Conservation (phyloP, 2,888 invertebrate species). For the Dryadula phaetusa region DNA sequence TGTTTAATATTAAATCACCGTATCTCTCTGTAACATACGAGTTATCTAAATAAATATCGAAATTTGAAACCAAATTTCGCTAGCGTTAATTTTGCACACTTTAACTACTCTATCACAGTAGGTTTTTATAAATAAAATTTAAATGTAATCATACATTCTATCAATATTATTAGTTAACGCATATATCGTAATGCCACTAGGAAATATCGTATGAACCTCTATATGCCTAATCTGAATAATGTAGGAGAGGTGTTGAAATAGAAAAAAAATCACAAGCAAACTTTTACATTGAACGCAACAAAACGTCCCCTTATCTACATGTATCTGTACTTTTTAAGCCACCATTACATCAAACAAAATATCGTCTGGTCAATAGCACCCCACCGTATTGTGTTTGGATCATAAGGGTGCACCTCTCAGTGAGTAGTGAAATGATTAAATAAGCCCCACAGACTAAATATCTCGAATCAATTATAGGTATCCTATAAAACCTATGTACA, state of each 20-base stretch:
- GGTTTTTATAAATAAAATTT: background rate
- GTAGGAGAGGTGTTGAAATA: background rate
- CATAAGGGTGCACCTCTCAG: slow-evolving; percentile 32
- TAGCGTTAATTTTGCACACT: too few species aligned
- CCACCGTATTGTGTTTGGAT: slow-evolving; percentile 32
- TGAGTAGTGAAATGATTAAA: slow-evolving; percentile 35
- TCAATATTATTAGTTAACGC: background rate
- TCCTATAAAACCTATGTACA: slow-evolving; percentile 12
- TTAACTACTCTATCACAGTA: background rate
- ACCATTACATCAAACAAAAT: slow-evolving; percentile 34
- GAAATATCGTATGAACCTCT: background rate
- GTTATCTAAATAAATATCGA: too few species aligned
- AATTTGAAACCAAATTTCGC: too few species aligned
- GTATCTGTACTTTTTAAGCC: slow-evolving; percentile 1
- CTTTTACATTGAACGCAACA: slow-evolving; percentile 1
- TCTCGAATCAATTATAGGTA: slow-evolving; percentile 30
- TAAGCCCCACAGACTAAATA: slow-evolving; percentile 30
- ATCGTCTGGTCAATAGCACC: slow-evolving; percentile 35
- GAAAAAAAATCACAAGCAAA: background rate
- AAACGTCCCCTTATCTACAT: background rate
- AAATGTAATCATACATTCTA: too few species aligned
- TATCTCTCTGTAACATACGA: too few species aligned
- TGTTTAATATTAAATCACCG: background rate
- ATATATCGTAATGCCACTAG: background rate
- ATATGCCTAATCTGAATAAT: background rate